These are phyloP conservation scores for Xylocampa areola DNA, from an alignment of 2,888 invertebrate species.

Conservation along the genomic window DNA sequence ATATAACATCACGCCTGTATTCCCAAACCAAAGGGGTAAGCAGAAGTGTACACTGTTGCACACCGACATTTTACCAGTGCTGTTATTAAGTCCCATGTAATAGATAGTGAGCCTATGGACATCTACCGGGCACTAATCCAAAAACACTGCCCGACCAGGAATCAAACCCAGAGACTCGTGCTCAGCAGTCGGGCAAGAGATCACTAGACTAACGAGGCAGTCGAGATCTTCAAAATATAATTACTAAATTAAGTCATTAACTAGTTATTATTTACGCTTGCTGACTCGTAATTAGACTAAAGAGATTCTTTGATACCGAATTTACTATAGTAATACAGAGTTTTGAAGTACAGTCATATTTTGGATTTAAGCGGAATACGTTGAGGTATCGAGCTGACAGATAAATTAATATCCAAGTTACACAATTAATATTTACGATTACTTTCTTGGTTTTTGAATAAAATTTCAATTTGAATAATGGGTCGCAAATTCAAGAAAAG, in stretches of 20 bases:
- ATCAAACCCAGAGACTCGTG: no score
- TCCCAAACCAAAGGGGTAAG: no score
- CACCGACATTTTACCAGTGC: no score
- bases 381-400: neutral
- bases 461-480: conserved; percentile 29
- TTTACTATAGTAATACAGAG: neutral
- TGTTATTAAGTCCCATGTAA: no score
- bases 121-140: no score
- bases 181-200: no score
- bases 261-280: no score
- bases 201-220: no score
- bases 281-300: conserved; percentile 16
- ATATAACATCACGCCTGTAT: no score
- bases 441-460: neutral
- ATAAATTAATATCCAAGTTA: neutral
- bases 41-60: no score
- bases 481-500: conserved; percentile 32
- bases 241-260: neutral
- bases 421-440: neutral
- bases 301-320: conserved; percentile 13
- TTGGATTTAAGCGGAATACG: neutral
- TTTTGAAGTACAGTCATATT: neutral
- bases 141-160: no score
- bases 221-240: neutral
- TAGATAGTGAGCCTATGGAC: no score